phyloP scores from a whole-genome alignment of 2,797 vertebrate species.

The Scarus forsteni region DNA sequence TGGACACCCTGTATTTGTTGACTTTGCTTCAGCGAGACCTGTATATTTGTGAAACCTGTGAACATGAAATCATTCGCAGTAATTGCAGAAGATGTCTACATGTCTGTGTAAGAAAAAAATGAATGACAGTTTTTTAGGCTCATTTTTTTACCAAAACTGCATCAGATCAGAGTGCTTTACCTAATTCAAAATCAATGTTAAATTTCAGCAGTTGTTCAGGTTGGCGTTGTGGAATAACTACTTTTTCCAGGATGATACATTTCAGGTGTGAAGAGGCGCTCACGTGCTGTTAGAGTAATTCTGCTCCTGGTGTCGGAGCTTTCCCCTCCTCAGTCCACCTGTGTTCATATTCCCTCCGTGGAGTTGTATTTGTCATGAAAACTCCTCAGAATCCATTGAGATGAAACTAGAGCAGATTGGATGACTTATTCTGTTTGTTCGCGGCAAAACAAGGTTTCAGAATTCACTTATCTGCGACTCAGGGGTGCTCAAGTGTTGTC shows the following conservation, averaged over 20 bases:
- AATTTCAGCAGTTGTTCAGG: slow-evolving; percentile 2
- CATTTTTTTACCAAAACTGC: too few relatives aligned
- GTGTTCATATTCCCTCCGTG: slow-evolving; percentile 22
- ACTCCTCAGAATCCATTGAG: slow-evolving; percentile 45
- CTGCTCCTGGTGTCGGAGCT: slow-evolving; percentile 31
- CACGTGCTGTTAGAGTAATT: slow-evolving; percentile 27
- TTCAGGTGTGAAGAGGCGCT: slow-evolving; percentile 8
- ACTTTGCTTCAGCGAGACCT: too few relatives aligned
- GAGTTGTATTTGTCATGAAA: slow-evolving; percentile 61
- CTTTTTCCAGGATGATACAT: slow-evolving; percentile 7
- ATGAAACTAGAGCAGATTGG: slow-evolving; percentile 57
- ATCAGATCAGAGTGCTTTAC: too few relatives aligned
- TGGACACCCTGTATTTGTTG: too few relatives aligned
- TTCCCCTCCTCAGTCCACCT: slow-evolving; percentile 38
- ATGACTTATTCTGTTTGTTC: slow-evolving; percentile 71
- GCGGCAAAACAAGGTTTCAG: slow-evolving; percentile 55
- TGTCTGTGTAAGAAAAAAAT: too few relatives aligned
- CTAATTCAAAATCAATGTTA: too few relatives aligned
- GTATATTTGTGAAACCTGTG: too few relatives aligned
- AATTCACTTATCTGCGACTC: slow-evolving; percentile 66
- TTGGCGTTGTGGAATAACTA: not conserved
- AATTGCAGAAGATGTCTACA: too few relatives aligned
- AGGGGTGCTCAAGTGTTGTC: slow-evolving; percentile 56
- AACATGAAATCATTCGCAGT: too few relatives aligned
- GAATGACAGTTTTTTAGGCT: too few relatives aligned